Percentiles rank a stretch among this genome's conserved stretches.
These are phyloP conservation scores for Trichoplusia ni DNA, from an alignment of 1,140 invertebrate genomes.

Conservation along the genomic window DNA sequence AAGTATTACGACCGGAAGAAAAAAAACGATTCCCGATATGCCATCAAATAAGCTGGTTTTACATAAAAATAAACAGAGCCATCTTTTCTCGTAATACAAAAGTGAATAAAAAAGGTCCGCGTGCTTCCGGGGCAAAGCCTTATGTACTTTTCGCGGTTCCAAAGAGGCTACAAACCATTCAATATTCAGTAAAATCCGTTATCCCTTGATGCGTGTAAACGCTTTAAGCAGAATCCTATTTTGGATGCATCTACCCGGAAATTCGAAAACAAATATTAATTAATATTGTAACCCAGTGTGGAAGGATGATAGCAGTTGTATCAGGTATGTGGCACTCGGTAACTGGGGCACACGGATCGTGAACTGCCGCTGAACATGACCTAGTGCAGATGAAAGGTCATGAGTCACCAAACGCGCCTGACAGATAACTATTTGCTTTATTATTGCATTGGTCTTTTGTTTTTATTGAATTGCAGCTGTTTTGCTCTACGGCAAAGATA, in stretches of 20 bases:
- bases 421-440: too few relatives aligned
- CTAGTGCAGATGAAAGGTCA: constrained; percentile 32
- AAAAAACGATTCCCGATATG: too few relatives aligned
- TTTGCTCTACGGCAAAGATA: too few relatives aligned
- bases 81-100: too few relatives aligned
- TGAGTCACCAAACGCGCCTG: constrained; percentile 15
- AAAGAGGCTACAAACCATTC: not conserved
- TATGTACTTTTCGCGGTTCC: not conserved
- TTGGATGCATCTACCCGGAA: not conserved
- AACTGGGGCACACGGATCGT: constrained; percentile 28
- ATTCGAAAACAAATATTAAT: not conserved
- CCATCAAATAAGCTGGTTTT: too few relatives aligned
- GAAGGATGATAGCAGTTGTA: not conserved
- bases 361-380: constrained; percentile 28
- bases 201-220: constrained; percentile 1
- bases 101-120: not conserved
- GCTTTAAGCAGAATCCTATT: not conserved
- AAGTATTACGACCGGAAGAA: too few relatives aligned
- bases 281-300: not conserved
- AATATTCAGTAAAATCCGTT: constrained; percentile 4
- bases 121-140: not conserved
- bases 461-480: too few relatives aligned
- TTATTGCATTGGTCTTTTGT: too few relatives aligned
- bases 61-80: too few relatives aligned
- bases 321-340: not conserved